Base-by-base conservation (phyloP, 1,140 invertebrate genomes). In the Zophobas morio region DNA sequence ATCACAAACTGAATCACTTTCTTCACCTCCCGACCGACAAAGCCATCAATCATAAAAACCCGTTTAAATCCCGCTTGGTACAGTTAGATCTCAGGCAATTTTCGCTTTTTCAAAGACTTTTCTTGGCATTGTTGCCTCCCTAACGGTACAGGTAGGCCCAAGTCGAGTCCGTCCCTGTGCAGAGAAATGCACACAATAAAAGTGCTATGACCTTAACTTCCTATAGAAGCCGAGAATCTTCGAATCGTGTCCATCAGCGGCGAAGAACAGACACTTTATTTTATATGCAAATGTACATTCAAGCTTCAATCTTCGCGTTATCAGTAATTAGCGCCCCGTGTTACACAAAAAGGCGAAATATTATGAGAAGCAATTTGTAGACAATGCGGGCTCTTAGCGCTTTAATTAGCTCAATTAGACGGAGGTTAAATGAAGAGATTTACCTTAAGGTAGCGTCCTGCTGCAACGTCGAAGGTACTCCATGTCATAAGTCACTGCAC, bases 161-260 rank as follows among this genome's bases (percentile, higher is more conserved):
- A 66, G 60, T 66, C 60, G 37, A n/a, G 37, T 39, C 60, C 60
- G 40, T 37, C 39, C n/a, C 54, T 8, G 42, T 73, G 33, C 54
- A 73, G 34, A 54, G 71, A 40, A 53, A 53, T 73, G 49, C 54
- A 54, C 39, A 73, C 71, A 73, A 73, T 73, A 73, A 73, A 73
- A 73, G 71, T 73, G 71, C 71, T 73, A 73, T 73, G 71, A 73
- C 71, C 71, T 73, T 56, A 73, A 73, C 71, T 73, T 73, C 71
- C 71, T 73, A 70, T 70, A 70, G 63, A 70, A 70, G 40, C 39
- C 20, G 34, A 56, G 71, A 73, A 20, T 20, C 20, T 20, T 20
- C 20, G 20, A 20, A 20, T 20, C 20, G 20, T 20, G 20, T 20
- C 20, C 20, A 20, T 20, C 20, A 20, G 20, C 20, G 20, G 20